These are phyloP conservation scores for Coboldia fuscipes DNA, from an alignment of 1,140 invertebrate genomes.

Conservation along the genomic window DNA sequence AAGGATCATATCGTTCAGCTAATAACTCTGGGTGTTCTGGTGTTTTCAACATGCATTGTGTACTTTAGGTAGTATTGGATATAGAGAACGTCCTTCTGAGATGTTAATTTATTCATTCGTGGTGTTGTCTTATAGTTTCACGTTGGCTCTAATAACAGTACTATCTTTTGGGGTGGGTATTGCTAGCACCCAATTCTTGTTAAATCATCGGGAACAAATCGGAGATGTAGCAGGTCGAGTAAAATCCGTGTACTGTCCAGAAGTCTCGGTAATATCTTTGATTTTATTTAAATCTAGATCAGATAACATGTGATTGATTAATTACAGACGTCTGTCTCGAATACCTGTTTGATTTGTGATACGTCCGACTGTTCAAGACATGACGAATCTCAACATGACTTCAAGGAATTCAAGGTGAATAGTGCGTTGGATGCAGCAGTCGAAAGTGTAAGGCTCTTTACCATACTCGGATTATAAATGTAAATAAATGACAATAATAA, in stretches of 20 bases:
- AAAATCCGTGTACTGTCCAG: no score
- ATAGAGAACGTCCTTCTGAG: no score
- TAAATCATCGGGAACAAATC: background rate
- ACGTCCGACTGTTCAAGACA: no score
- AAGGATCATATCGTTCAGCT: no score
- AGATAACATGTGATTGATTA: background rate
- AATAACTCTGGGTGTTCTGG: no score
- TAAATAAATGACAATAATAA: background rate
- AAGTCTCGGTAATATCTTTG: background rate
- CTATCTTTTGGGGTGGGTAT: background rate
- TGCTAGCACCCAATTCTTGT: background rate
- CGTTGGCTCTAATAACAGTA: background rate
- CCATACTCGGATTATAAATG: background rate
- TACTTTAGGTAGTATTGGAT: no score
- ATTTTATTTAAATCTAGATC: background rate
- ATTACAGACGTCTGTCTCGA: background rate
- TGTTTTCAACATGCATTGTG: no score
- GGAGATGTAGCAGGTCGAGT: no score
- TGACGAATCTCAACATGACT: background rate
- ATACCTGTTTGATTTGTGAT: no score
- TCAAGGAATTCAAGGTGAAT: background rate
- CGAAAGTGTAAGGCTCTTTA: background rate
- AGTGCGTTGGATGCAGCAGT: slow-evolving; percentile 1
- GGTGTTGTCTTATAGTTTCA: no score
- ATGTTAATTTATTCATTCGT: no score